Conservation (phyloP, 2,888 invertebrate genomes). For the Hydraecia micacea region DNA sequence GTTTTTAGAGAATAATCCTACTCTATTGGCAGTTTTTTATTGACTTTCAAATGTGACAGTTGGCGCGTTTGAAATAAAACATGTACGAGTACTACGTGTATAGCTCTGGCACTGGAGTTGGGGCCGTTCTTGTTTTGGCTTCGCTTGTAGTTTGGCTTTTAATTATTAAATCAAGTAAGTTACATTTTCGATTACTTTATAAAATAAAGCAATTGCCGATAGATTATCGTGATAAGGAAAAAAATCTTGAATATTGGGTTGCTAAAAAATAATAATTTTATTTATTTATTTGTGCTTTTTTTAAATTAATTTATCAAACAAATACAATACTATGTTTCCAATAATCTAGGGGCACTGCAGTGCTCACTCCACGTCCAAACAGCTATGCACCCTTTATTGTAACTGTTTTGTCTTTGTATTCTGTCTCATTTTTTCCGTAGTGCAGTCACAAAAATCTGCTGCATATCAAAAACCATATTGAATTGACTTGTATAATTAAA, state of each 20-base stretch:
- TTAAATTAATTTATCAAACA: neutral
- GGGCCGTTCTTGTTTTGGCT: neutral
- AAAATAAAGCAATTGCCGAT: neutral
- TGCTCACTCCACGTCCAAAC: neutral
- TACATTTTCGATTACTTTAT: neutral
- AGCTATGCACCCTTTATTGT: neutral
- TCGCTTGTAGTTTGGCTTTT: neutral
- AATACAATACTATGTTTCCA: neutral
- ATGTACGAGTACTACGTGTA: slow-evolving; percentile 7
- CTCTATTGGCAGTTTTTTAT: neutral
- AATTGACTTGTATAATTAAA: neutral
- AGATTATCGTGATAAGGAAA: too few relatives aligned
- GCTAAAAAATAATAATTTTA: too few relatives aligned
- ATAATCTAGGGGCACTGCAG: neutral
- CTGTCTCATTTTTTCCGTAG: neutral
- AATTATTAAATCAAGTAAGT: slow-evolving; percentile 29
- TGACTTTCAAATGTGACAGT: neutral
- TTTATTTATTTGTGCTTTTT: too few relatives aligned
- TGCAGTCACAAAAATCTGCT: neutral
- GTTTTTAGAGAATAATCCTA: neutral
- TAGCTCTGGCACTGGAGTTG: neutral
- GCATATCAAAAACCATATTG: too few relatives aligned
- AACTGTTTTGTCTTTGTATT: neutral
- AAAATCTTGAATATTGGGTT: neutral
- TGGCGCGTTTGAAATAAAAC: neutral